These are phyloP conservation scores for Ophion ellenae DNA, from an alignment of 2,888 invertebrate species.

Conservation along the genomic window DNA sequence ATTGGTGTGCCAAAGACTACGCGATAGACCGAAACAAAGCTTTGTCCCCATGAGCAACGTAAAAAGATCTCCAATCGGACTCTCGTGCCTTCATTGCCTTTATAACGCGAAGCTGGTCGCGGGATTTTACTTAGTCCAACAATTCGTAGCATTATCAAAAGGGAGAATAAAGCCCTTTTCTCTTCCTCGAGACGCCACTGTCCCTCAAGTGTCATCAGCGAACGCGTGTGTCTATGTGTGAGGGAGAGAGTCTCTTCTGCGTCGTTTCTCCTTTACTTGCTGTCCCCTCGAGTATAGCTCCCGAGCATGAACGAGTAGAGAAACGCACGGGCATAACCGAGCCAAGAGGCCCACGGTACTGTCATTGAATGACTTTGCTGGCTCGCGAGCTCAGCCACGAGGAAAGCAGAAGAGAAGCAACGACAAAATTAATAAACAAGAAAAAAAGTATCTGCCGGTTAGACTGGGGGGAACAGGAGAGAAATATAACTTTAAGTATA, in stretches of 20 bases:
- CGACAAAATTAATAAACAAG: slow-evolving; percentile 3
- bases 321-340: slow-evolving; percentile 9
- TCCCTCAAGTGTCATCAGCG: slow-evolving; percentile 46
- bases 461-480: slow-evolving; percentile 3
- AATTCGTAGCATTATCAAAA: background rate
- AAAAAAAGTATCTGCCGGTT: background rate
- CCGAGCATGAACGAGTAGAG: slow-evolving; percentile 4
- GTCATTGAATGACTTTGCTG: slow-evolving; percentile 23
- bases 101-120: background rate
- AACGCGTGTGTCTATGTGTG: slow-evolving; percentile 3
- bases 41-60: no score
- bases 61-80: background rate
- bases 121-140: background rate
- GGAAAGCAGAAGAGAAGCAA: background rate
- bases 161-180: background rate
- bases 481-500: background rate
- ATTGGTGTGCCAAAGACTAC: no score
- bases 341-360: background rate
- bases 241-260: slow-evolving; percentile 15
- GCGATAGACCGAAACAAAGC: no score
- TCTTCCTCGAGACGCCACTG: slow-evolving; percentile 25
- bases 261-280: slow-evolving; percentile 16
- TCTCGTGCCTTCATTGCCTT: background rate
- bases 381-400: slow-evolving; percentile 19
- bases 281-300: slow-evolving; percentile 28